phyloP scores from a whole-genome alignment of 2,113 vertebrate species.

The Octodon degus region DNA sequence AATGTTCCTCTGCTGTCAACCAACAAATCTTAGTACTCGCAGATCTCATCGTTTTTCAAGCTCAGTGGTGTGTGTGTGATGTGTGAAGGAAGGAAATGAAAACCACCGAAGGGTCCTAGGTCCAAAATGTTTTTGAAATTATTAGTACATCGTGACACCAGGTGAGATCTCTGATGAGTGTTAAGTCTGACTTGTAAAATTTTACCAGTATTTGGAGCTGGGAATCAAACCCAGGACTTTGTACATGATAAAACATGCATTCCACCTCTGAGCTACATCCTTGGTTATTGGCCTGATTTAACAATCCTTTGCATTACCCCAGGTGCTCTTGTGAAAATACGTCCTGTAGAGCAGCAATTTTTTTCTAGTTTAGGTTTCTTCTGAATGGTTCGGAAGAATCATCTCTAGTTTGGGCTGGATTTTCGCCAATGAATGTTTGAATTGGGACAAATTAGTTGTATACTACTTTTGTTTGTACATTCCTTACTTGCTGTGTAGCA shows the following conservation, averaged over 20 bases:
- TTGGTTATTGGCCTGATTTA: background rate
- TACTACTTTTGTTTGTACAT: background rate
- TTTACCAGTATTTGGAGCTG: background rate
- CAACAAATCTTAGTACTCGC: background rate
- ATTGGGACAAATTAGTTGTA: background rate
- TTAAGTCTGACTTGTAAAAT: background rate
- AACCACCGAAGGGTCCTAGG: background rate
- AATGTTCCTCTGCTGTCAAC: background rate
- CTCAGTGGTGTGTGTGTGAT: background rate
- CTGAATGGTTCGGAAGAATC: constrained; percentile 33
- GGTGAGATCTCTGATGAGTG: background rate
- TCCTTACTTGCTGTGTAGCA: constrained; percentile 30
- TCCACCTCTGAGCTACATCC: background rate
- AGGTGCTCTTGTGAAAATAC: constrained; percentile 4
- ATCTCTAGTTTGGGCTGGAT: background rate
- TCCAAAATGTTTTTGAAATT: constrained; percentile 28
- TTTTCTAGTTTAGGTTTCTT: constrained; percentile 46
- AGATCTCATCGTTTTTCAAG: background rate
- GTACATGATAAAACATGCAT: background rate
- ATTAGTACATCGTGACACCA: background rate
- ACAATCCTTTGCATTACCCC: background rate
- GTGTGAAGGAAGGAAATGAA: background rate
- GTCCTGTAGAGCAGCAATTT: background rate
- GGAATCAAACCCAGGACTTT: background rate
- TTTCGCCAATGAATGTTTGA: constrained; percentile 41